Evolutionary conservation across 2,888 invertebrate genomes (phyloP).

Genomic region (Dryomyza anilis): DNA sequence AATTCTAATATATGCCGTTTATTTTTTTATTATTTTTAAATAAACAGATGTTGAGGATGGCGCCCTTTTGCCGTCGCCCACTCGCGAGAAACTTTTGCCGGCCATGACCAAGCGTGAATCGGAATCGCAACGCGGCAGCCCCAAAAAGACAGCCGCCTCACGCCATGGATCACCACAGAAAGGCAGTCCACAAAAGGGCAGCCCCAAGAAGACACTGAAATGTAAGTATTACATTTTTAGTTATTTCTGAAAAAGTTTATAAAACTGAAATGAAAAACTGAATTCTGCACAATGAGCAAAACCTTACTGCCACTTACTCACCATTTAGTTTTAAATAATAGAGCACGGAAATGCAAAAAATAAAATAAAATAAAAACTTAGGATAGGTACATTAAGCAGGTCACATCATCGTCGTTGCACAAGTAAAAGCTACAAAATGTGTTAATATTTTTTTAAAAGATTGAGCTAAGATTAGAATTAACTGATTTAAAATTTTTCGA

Average conservation of each 20-base stretch:
- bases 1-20: not conserved
- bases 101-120: constrained; percentile 64
- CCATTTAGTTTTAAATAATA: not conserved
- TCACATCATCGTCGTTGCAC: too few species aligned
- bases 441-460: too few species aligned
- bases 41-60: constrained; percentile 66
- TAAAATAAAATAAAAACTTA: not conserved
- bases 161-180: constrained; percentile 63
- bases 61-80: constrained; percentile 71
- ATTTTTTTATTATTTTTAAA: not conserved
- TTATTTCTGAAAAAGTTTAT: not conserved
- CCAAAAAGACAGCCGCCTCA: constrained; percentile 60
- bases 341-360: not conserved
- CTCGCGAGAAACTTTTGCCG: constrained; percentile 74
- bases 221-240: too few species aligned
- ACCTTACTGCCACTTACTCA: too few species aligned
- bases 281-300: too few species aligned
- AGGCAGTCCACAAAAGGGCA: constrained; percentile 64
- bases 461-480: too few species aligned
- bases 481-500: too few species aligned
- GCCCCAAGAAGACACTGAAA: constrained; percentile 66
- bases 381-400: too few species aligned
- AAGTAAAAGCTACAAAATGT: too few species aligned
- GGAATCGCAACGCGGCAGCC: constrained; percentile 60
- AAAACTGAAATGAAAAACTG: too few species aligned